These are phyloP conservation scores for Bombus huntii DNA, from an alignment of 1,140 invertebrate species.

Conservation along the genomic window DNA sequence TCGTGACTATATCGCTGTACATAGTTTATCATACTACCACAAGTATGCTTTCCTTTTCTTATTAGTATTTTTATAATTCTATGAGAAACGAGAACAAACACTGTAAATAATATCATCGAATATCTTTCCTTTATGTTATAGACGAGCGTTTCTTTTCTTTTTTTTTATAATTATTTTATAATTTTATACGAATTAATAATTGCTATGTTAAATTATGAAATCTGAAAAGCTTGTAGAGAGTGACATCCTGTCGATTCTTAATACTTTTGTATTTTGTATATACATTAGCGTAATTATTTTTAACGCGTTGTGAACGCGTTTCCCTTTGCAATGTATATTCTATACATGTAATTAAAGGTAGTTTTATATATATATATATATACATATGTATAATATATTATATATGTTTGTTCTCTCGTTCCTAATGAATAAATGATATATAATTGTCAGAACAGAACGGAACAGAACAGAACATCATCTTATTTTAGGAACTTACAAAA, in stretches of 20 bases:
- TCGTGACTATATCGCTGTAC: slow-evolving; percentile 37
- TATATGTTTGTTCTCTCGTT: slow-evolving; percentile 21
- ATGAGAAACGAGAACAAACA: background rate
- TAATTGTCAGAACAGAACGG: background rate
- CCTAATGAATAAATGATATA: background rate
- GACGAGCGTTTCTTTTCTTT: background rate
- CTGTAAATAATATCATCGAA: slow-evolving; percentile 49
- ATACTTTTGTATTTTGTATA: slow-evolving; percentile 40
- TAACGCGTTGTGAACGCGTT: background rate
- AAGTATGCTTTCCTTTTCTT: background rate
- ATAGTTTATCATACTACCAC: slow-evolving; percentile 19
- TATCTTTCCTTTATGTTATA: background rate
- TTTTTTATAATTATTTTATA: background rate
- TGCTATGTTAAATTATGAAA: background rate
- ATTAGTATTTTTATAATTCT: background rate
- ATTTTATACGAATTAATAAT: background rate
- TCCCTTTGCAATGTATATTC: background rate
- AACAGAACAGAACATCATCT: background rate
- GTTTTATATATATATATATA: background rate
- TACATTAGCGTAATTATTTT: background rate
- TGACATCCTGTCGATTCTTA: no score
- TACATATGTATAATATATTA: background rate
- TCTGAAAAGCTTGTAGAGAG: background rate
- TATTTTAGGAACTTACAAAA: slow-evolving; percentile 12
- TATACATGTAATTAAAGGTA: slow-evolving; percentile 12